phyloP scores from a whole-genome alignment of 1,140 invertebrate genomes.

The Bactericera cockerelli region DNA sequence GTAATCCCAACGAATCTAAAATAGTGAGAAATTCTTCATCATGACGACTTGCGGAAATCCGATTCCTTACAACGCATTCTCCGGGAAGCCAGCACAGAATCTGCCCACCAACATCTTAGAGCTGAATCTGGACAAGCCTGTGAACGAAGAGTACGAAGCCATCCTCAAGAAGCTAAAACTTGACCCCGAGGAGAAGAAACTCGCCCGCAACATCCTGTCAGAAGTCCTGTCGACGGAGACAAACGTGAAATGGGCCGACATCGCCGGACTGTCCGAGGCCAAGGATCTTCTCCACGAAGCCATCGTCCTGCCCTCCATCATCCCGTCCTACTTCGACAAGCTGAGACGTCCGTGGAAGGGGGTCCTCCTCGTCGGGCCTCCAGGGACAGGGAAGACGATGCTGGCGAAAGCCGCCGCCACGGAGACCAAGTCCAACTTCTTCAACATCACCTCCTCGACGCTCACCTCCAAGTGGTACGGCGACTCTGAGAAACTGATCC shows the following conservation, averaged over 20 bases:
- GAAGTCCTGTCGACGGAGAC: background rate
- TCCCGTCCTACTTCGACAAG: background rate
- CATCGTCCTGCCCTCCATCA: background rate
- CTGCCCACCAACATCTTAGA: background rate
- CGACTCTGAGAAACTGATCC: constrained; percentile 34
- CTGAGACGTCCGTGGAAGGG: constrained; percentile 29
- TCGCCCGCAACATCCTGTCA: background rate
- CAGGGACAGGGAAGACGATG: constrained; percentile 60
- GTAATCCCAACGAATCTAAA: no score
- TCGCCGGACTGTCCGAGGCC: background rate
- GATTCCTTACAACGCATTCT: no score
- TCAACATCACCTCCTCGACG: constrained; percentile 37
- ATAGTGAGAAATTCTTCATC: no score
- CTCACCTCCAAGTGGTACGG: constrained; percentile 40
- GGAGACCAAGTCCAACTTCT: constrained; percentile 39
- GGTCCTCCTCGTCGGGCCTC: constrained; percentile 51
- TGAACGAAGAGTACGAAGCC: background rate
- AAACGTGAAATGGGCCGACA: background rate
- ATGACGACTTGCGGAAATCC: no score
- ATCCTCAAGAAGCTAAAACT: background rate
- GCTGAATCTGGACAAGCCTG: background rate
- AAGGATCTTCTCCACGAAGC: background rate
- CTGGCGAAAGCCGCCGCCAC: constrained; percentile 58
- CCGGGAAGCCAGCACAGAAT: no score
- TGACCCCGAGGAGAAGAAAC: background rate